Evolutionary conservation across 1,140 invertebrate genomes (phyloP).

Genomic region (Aleiodes sp.): DNA sequence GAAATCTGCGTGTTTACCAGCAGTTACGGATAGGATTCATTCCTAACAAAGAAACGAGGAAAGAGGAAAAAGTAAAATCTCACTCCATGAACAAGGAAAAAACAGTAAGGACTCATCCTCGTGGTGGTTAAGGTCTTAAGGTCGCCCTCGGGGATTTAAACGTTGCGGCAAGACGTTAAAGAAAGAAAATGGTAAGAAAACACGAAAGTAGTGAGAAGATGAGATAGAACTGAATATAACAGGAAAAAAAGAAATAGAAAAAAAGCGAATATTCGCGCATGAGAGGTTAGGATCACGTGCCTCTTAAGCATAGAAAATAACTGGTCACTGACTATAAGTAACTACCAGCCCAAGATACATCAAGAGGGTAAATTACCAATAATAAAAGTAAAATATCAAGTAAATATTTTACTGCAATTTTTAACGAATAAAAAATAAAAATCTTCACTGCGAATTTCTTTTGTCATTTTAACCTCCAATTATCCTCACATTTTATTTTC

Average conservation of each 20-base stretch:
- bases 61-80: slow-evolving; percentile 9
- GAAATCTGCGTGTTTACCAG: slow-evolving; percentile 3
- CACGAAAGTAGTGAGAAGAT: slow-evolving; percentile 1
- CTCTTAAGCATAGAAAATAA: slow-evolving; percentile 1
- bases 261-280: neutral
- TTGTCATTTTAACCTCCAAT: neutral
- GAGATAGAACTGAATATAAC: slow-evolving; percentile 10
- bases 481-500: neutral
- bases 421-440: slow-evolving; percentile 7
- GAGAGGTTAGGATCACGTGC: neutral
- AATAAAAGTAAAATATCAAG: neutral
- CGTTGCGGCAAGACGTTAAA: neutral
- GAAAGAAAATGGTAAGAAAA: slow-evolving; percentile 8
- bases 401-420: neutral
- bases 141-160: slow-evolving; percentile 8
- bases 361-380: neutral
- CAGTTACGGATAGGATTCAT: slow-evolving; percentile 8
- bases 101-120: slow-evolving; percentile 3
- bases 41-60: neutral
- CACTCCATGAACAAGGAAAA: neutral
- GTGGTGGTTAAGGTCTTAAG: neutral
- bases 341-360: neutral
- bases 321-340: neutral
- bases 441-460: neutral
- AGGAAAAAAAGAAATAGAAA: neutral